Percentiles rank a stretch among this genome's conserved stretches.
Conservation (phyloP, 1,140 invertebrate species). For the Drosophila littoralis region DNA sequence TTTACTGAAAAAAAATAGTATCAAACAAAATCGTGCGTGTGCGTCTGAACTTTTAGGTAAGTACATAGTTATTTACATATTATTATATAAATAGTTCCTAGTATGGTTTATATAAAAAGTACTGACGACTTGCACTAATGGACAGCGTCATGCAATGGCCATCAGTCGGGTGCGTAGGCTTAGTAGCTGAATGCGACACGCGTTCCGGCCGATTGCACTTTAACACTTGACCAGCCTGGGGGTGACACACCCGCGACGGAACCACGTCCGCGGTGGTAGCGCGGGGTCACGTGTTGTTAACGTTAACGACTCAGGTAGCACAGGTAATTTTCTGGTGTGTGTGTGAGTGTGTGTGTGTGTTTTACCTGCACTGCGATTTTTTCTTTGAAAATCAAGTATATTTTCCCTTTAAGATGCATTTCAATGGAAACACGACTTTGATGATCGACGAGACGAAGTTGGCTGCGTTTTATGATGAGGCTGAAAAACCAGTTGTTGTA, state of each 20-base stretch:
- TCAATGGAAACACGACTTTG: constrained; percentile 63
- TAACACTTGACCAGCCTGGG: constrained; percentile 73
- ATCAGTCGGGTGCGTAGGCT: constrained; percentile 48
- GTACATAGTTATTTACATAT: too few species aligned
- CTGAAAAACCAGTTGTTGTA: constrained; percentile 64
- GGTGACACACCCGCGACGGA: constrained; percentile 37
- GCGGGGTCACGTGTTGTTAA: constrained; percentile 72
- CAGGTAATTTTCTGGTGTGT: constrained; percentile 42
- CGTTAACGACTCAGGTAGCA: constrained; percentile 70
- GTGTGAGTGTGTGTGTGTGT: constrained; percentile 7
- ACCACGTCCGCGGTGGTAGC: constrained; percentile 12
- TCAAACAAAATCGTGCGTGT: too few species aligned
- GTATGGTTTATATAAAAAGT: constrained; percentile 27
- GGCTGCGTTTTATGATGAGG: constrained; percentile 57
- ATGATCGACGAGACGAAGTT: constrained; percentile 48
- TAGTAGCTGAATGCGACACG: constrained; percentile 36
- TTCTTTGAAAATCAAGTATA: constrained; percentile 68
- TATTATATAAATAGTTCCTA: not conserved
- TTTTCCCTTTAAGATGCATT: constrained; percentile 66
- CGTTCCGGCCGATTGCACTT: constrained; percentile 78
- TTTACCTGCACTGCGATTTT: constrained; percentile 68
- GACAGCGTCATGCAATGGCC: constrained; percentile 63
- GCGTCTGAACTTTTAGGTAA: too few species aligned
- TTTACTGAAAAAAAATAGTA: too few species aligned
- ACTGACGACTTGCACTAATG: constrained; percentile 74